Evolutionary conservation across 2,888 invertebrate species (phyloP).

Genomic region (Mamestra brassicae): DNA sequence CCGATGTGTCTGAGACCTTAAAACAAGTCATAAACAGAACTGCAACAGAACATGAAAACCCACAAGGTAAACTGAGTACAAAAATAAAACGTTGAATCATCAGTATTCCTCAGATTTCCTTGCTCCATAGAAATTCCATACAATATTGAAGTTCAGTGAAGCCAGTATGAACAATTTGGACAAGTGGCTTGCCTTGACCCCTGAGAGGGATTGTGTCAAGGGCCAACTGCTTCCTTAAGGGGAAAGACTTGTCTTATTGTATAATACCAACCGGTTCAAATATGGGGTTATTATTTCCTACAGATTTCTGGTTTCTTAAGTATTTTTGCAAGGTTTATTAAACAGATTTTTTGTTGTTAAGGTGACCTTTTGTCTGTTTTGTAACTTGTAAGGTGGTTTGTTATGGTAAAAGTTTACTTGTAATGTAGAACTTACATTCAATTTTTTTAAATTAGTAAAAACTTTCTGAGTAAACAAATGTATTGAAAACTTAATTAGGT

Average conservation of each 20-base stretch:
- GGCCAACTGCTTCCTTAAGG: constrained; percentile 68
- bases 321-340: constrained; percentile 17
- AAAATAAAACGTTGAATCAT: constrained; percentile 29
- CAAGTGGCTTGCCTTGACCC: constrained; percentile 70
- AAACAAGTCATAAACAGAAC: constrained; percentile 3
- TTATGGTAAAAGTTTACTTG: background rate
- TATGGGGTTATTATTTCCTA: constrained; percentile 46
- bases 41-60: background rate
- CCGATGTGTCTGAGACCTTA: background rate
- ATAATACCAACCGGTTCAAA: constrained; percentile 45
- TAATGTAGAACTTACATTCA: no score
- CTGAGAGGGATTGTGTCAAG: constrained; percentile 71
- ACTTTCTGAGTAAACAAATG: no score
- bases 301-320: constrained; percentile 38
- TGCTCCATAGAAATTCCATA: constrained; percentile 50
- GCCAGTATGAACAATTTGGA: constrained; percentile 62
- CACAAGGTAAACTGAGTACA: constrained; percentile 25
- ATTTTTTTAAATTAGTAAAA: no score
- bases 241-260: constrained; percentile 62
- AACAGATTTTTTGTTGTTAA: constrained; percentile 19
- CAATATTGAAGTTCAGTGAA: constrained; percentile 49
- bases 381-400: no score
- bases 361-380: background rate
- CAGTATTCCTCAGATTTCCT: constrained; percentile 34
- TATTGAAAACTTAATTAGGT: no score